Percentiles rank a stretch among this genome's conserved stretches.
Conservation (phyloP, 2,888 invertebrate genomes). For the Ochlodes sylvanus region DNA sequence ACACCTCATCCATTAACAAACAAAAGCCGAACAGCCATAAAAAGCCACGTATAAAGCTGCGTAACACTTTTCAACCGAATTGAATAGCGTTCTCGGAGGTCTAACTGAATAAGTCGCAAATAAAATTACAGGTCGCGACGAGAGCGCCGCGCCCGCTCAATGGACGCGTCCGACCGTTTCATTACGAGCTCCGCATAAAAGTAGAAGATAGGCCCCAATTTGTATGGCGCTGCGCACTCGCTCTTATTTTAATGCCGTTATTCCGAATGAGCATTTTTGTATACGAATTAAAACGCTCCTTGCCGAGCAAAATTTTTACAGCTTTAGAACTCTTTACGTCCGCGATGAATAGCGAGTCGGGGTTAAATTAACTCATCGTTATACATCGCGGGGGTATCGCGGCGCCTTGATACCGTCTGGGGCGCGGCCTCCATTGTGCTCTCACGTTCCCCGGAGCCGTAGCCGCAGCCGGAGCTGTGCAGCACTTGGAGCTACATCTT, state of each 20-base stretch:
- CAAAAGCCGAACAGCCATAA: slow-evolving; percentile 39
- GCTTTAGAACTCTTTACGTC: slow-evolving; percentile 18
- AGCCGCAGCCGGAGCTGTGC: background rate
- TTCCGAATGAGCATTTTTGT: slow-evolving; percentile 35
- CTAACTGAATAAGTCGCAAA: slow-evolving; percentile 47
- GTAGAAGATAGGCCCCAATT: slow-evolving; percentile 34
- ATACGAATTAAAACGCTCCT: slow-evolving; percentile 31
- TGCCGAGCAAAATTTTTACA: slow-evolving; percentile 25
- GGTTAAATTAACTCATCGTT: slow-evolving; percentile 30
- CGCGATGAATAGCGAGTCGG: slow-evolving; percentile 23
- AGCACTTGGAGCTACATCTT: slow-evolving; percentile 24
- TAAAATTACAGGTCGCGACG: slow-evolving; percentile 44
- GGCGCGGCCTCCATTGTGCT: no score
- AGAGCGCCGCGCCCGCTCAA: slow-evolving; percentile 36
- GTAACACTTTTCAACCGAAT: slow-evolving; percentile 46
- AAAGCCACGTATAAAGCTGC: slow-evolving; percentile 43
- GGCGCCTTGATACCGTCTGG: background rate
- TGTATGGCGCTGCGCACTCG: slow-evolving; percentile 25
- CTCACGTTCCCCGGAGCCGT: background rate
- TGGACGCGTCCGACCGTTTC: slow-evolving; percentile 44
- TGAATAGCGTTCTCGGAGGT: slow-evolving; percentile 41
- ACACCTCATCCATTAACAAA: slow-evolving; percentile 46
- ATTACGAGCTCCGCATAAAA: slow-evolving; percentile 40
- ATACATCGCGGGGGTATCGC: slow-evolving; percentile 9
- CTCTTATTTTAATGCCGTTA: slow-evolving; percentile 36